These are phyloP conservation scores for Chaenocephalus aceratus DNA, from an alignment of 2,113 vertebrate genomes.

Conservation along the genomic window DNA sequence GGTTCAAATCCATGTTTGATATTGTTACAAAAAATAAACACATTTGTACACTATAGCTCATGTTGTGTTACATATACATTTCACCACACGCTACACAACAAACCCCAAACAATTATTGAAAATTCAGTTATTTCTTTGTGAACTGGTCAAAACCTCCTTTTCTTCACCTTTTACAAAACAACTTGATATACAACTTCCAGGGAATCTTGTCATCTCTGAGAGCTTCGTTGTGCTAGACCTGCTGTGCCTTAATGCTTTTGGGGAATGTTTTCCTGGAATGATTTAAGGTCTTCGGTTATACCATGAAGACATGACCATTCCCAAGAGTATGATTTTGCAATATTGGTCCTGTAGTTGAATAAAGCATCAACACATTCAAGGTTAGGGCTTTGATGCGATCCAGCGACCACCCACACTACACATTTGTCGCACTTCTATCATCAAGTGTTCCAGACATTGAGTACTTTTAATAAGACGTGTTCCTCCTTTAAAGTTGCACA, in stretches of 20 bases:
- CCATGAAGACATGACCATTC: constrained; percentile 17
- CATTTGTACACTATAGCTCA: background rate
- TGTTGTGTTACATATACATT: constrained; percentile 21
- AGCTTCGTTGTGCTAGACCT: constrained; percentile 16
- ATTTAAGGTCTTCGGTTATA: constrained; percentile 35
- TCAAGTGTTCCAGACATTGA: constrained; percentile 3
- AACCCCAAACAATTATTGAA: constrained; percentile 8
- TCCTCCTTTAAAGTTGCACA: constrained; percentile 15
- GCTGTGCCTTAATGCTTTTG: constrained; percentile 20
- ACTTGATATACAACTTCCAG: constrained; percentile 18
- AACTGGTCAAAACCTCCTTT: constrained; percentile 2
- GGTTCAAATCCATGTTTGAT: background rate
- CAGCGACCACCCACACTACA: constrained; percentile 34
- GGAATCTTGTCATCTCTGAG: constrained; percentile 12
- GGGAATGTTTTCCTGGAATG: constrained; percentile 30
- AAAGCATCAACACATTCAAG: background rate
- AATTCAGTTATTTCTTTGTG: constrained; percentile 33
- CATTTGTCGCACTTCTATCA: constrained; percentile 1
- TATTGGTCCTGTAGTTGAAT: constrained; percentile 33
- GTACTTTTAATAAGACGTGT: constrained; percentile 3
- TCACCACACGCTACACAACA: constrained; percentile 3
- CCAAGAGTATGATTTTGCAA: constrained; percentile 36
- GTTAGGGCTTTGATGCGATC: constrained; percentile 2
- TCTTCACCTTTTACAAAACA: background rate
- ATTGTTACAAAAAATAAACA: background rate